Evolutionary conservation across 2,888 invertebrate genomes (phyloP).

Genomic region (Incurvaria masculella): DNA sequence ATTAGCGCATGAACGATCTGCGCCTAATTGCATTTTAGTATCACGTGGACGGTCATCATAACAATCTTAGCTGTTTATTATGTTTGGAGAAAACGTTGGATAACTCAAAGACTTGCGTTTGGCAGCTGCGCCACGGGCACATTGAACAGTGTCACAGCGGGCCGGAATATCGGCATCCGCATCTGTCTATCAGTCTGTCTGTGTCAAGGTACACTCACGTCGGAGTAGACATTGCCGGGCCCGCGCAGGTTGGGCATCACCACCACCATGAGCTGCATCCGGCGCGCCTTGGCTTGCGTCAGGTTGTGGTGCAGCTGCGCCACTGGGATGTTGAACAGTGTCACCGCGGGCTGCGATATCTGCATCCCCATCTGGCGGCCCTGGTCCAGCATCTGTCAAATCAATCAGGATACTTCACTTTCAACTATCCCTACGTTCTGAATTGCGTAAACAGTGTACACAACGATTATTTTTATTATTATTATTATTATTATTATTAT

Average conservation of each 20-base stretch:
- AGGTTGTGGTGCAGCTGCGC: slow-evolving; percentile 22
- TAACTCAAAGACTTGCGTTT: too few relatives aligned
- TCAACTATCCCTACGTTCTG: too few relatives aligned
- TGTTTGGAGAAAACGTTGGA: too few relatives aligned
- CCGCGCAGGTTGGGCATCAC: slow-evolving; percentile 45
- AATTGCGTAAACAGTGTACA: too few relatives aligned
- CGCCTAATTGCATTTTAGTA: too few relatives aligned
- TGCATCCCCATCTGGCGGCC: slow-evolving; percentile 35
- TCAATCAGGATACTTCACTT: too few relatives aligned
- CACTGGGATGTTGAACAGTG: slow-evolving; percentile 24
- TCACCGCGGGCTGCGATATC: slow-evolving; percentile 23
- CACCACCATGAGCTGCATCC: slow-evolving; percentile 57
- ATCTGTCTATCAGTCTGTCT: slow-evolving; percentile 20
- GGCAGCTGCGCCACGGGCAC: slow-evolving; percentile 24
- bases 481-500: too few relatives aligned
- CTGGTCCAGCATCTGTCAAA: slow-evolving; percentile 27
- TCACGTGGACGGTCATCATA: too few relatives aligned
- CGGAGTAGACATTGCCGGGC: slow-evolving; percentile 45
- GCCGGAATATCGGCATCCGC: slow-evolving; percentile 33
- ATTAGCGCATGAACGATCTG: too few relatives aligned
- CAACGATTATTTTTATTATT: too few relatives aligned
- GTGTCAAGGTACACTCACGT: slow-evolving; percentile 21
- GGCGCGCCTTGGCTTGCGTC: slow-evolving; percentile 21
- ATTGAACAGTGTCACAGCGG: slow-evolving; percentile 22
- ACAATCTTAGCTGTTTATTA: too few relatives aligned